Evolutionary conservation across 2,113 vertebrate genomes (phyloP).

Genomic region (Mesocricetus auratus): DNA sequence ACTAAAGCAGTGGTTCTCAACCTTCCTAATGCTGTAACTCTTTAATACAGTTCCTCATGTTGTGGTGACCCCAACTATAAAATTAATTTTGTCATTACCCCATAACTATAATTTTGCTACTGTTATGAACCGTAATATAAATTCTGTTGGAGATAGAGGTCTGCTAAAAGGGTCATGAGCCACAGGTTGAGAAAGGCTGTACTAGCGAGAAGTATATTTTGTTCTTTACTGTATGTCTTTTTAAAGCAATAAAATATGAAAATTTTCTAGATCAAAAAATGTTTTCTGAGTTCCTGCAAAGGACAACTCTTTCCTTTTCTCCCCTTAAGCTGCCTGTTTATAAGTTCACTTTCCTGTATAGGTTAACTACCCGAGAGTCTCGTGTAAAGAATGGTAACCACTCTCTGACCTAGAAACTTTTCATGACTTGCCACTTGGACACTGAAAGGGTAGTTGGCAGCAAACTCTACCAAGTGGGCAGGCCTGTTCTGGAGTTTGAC

Average conservation of each 20-base stretch:
- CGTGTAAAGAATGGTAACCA: background rate
- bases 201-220: background rate
- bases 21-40: background rate
- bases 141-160: background rate
- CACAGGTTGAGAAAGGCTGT: background rate
- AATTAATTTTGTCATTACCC: background rate
- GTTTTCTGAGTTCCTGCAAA: constrained; percentile 49
- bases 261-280: background rate
- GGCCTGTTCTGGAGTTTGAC: background rate
- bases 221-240: background rate
- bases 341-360: background rate
- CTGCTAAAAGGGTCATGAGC: background rate
- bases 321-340: background rate
- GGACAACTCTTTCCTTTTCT: background rate
- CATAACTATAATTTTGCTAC: background rate
- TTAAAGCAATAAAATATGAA: background rate
- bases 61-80: background rate
- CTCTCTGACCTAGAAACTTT: background rate
- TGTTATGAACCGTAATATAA: background rate
- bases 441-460: background rate
- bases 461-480: background rate
- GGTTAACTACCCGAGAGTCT: background rate
- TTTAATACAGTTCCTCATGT: background rate
- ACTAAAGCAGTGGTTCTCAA: background rate
- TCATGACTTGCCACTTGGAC: background rate